Base-by-base conservation (phyloP, 2,113 vertebrate genomes). In the Falco punctatus region DNA sequence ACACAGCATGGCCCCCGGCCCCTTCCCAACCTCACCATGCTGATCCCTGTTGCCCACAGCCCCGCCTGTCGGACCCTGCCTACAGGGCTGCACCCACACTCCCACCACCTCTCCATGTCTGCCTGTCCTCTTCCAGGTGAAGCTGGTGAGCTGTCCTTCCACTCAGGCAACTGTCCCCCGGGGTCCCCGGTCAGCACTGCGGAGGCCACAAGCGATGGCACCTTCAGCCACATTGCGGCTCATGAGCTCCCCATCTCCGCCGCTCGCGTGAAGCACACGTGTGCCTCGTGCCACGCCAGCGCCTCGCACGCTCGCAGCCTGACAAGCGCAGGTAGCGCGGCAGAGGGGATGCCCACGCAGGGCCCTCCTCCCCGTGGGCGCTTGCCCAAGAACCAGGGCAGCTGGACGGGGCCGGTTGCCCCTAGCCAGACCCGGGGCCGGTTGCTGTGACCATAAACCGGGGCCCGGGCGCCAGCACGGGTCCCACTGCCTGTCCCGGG, bases 121-220 rank as follows among this genome's bases (percentile, higher is more conserved):
- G 4, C 40, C 83, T 32, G 44, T 91, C 66, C 91, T 92, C 91
- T 92, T 90, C 9, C 96, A 98, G 98, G 88, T 91, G 94, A 82
- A 7, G 55, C 71, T n/a, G 89, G 30, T 74, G 95, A 84, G 32
- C 83, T 27, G 28, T 91, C 94, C 52, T 70, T 82, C 33, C 46
- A 69, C 3, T 2, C 88, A 15, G 48, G 69, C 94, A 61, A 69
- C 49, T 46, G 86, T 40, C 91, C 78, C 51, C 78, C 77, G 0
- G 82, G 32, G n/a, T 97, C 97, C 38, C 89, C 97, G 10, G 91
- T 93, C 57, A 96, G 94, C 32, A 32, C 14, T 1, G 86, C n/a
- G 21, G 87, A 57, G 69, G 38, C 46, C 30, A 6, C 80, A 6
- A 6, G 59, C 6, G 38, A 66, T 16, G 46, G 65, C 88, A 23